Conservation (phyloP, 2,888 invertebrate species). For the Philereme transversata region DNA sequence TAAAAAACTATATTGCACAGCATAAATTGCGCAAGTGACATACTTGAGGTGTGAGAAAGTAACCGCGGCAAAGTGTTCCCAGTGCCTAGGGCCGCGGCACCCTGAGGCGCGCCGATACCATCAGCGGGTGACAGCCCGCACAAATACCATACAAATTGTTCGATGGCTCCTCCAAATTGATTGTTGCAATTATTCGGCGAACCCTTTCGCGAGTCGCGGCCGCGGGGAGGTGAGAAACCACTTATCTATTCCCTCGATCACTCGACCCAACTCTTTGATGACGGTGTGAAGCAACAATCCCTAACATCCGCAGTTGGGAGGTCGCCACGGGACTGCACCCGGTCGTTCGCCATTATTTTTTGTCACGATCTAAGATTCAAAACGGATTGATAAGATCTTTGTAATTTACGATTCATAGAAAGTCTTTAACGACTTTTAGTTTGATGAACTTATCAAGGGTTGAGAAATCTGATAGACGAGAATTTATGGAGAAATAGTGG, state of each 20-base stretch:
- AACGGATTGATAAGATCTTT: constrained; percentile 59
- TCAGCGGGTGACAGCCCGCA: constrained; percentile 83
- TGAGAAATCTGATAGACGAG: constrained; percentile 40
- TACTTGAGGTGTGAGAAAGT: constrained; percentile 78
- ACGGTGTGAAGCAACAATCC: constrained; percentile 74
- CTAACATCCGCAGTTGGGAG: constrained; percentile 54
- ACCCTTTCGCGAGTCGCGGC: constrained; percentile 76
- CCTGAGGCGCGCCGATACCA: constrained; percentile 75
- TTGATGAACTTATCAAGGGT: constrained; percentile 45
- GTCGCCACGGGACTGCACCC: constrained; percentile 64
- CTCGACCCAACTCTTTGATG: constrained; percentile 75
- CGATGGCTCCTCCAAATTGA: constrained; percentile 81
- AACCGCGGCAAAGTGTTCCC: constrained; percentile 69
- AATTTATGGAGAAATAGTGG: constrained; percentile 45
- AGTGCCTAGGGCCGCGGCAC: constrained; percentile 59
- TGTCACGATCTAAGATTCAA: constrained; percentile 67
- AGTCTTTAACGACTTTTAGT: constrained; percentile 58
- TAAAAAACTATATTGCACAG: constrained; percentile 20
- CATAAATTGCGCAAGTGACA: constrained; percentile 46
- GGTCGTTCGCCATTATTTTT: constrained; percentile 67
- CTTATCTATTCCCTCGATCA: constrained; percentile 76
- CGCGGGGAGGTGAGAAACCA: constrained; percentile 80
- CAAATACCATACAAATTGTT: constrained; percentile 83
- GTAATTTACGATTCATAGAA: constrained; percentile 57
- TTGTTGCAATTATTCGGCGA: constrained; percentile 83